Percentiles rank a stretch among this genome's conserved stretches.
Conservation (phyloP, 2,888 invertebrate species). For the Polydrusus pterygomalis region DNA sequence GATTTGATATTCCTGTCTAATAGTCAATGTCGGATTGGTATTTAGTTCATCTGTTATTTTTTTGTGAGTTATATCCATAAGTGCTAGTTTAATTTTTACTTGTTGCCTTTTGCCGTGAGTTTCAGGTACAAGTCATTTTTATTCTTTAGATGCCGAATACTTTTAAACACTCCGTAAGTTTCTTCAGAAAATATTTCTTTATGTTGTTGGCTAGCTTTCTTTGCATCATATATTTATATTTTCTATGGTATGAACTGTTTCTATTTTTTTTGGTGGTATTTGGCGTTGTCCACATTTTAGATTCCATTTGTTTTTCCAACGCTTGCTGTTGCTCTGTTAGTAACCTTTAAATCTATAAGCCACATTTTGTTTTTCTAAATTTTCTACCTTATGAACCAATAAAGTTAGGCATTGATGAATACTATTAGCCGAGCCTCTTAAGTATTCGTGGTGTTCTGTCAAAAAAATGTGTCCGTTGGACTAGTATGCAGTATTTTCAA, state of each 20-base stretch:
- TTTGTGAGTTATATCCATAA: not conserved
- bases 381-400: not conserved
- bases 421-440: no score
- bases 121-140: constrained; percentile 7
- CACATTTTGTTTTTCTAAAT: not conserved
- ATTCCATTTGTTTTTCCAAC: not conserved
- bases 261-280: not conserved
- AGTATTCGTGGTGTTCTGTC: no score
- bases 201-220: not conserved
- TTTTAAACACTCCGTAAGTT: no score
- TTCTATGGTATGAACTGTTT: not conserved
- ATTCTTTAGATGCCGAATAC: constrained; percentile 19
- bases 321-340: not conserved
- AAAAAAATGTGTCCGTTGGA: no score
- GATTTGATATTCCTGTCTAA: constrained; percentile 21
- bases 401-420: no score
- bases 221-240: not conserved
- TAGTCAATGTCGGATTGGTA: constrained; percentile 14
- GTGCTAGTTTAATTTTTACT: constrained; percentile 26
- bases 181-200: not conserved
- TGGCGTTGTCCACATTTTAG: no score
- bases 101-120: constrained; percentile 24
- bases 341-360: no score
- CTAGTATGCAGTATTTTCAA: no score
- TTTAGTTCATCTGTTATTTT: constrained; percentile 15